Conservation (phyloP, 2,888 invertebrate genomes). For the Chaetogeoica ovagalla region DNA sequence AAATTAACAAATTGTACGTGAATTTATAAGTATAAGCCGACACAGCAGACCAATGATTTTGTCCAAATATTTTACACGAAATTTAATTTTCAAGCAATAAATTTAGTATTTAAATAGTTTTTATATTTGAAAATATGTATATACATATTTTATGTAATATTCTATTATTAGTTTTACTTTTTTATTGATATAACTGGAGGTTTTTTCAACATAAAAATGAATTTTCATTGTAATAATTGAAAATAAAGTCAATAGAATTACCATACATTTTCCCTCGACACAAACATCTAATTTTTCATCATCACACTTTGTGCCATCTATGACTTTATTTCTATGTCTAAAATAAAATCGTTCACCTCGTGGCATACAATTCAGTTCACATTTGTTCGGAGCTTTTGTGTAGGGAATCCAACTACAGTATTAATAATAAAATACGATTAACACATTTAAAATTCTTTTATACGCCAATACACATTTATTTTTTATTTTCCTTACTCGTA, state of each 20-base stretch:
- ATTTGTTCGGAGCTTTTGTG: slow-evolving; percentile 83
- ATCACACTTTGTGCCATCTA: slow-evolving; percentile 82
- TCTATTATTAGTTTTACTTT: too few species aligned
- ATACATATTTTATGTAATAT: too few species aligned
- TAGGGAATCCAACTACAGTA: slow-evolving; percentile 80
- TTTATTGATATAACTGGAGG: too few species aligned
- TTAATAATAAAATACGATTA: slow-evolving; percentile 44
- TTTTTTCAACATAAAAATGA: not conserved
- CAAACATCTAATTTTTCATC: slow-evolving; percentile 87
- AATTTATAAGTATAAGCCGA: not conserved
- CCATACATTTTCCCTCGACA: slow-evolving; percentile 91
- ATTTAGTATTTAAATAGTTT: too few species aligned
- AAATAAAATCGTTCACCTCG: slow-evolving; percentile 88
- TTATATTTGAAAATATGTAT: too few species aligned
- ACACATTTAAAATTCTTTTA: not conserved
- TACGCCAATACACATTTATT: not conserved
- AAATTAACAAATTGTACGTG: not conserved
- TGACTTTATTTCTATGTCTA: slow-evolving; percentile 77
- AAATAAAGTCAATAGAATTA: slow-evolving; percentile 60
- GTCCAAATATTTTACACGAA: too few species aligned
- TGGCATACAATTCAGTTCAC: slow-evolving; percentile 95
- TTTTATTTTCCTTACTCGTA: slow-evolving; percentile 70
- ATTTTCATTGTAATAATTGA: not conserved
- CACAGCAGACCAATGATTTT: too few species aligned
- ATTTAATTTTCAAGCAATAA: too few species aligned